Evolutionary conservation across 2,888 invertebrate species (phyloP).

Genomic region (Caenorhabditis japonica): DNA sequence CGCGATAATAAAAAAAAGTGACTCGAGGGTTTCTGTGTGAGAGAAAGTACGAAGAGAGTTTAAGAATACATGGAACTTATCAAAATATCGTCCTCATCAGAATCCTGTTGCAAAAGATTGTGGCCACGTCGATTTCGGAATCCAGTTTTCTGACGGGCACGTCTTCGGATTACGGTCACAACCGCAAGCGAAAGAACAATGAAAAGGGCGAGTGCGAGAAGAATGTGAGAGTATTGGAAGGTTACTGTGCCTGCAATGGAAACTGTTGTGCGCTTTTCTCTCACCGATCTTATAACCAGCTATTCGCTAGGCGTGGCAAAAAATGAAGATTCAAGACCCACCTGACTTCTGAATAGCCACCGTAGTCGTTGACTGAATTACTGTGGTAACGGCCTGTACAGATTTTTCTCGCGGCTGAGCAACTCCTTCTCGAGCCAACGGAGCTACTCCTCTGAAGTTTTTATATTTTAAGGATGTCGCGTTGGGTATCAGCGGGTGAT

Average conservation of each 20-base stretch:
- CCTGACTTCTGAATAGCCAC: conserved; percentile 20
- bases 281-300: too few relatives aligned
- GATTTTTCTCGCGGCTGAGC: conserved; percentile 15
- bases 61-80: conserved; percentile 74
- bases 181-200: conserved; percentile 37
- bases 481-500: too few relatives aligned
- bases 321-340: conserved; percentile 1
- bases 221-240: conserved; percentile 47
- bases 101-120: conserved; percentile 58
- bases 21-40: too few relatives aligned
- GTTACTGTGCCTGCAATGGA: conserved; percentile 50
- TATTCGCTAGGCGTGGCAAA: too few relatives aligned
- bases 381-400: conserved; percentile 9
- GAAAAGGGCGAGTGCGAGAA: conserved; percentile 36
- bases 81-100: conserved; percentile 74
- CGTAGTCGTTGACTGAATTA: conserved; percentile 16
- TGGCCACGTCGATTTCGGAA: conserved; percentile 58
- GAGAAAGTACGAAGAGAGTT: conserved; percentile 14
- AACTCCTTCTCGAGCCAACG: conserved; percentile 41
- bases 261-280: background rate
- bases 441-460: conserved; percentile 35
- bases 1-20: conserved; percentile 4
- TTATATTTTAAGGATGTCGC: too few relatives aligned
- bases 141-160: conserved; percentile 45
- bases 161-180: conserved; percentile 40